Evolutionary conservation across 2,797 vertebrate species (phyloP).

Genomic region (Tokudaia tokunoshimensis): DNA sequence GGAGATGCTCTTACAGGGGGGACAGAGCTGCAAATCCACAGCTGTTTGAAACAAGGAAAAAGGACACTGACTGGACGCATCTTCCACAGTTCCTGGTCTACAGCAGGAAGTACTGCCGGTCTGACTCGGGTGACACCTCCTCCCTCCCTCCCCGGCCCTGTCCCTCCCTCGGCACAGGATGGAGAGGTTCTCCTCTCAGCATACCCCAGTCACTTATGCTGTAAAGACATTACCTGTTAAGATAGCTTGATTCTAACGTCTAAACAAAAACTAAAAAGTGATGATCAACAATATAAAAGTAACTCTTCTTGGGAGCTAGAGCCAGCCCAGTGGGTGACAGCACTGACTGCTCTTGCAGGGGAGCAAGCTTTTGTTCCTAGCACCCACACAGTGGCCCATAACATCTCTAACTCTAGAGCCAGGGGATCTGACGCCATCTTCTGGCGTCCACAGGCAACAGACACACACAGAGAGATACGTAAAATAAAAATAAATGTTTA

Average conservation of each 20-base stretch:
- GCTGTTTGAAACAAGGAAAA: neutral
- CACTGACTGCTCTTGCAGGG: neutral
- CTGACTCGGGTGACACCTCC: neutral
- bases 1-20: neutral
- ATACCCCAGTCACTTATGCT: neutral
- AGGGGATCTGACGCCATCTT: neutral
- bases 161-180: neutral
- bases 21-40: neutral
- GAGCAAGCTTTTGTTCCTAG: neutral
- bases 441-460: neutral
- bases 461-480: neutral
- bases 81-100: constrained; percentile 12
- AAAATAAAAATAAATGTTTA: neutral
- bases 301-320: neutral
- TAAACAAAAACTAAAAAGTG: neutral
- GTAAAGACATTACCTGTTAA: constrained; percentile 9
- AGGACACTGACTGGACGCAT: neutral
- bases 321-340: neutral
- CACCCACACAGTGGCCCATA: neutral
- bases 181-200: neutral
- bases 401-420: neutral
- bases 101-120: neutral
- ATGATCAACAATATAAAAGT: constrained; percentile 50
- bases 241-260: neutral
- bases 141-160: accelerated